Base-by-base conservation (phyloP, 30 jellyfish, hydroid and myxozoan genomes). In the Pelagia noctiluca region DNA sequence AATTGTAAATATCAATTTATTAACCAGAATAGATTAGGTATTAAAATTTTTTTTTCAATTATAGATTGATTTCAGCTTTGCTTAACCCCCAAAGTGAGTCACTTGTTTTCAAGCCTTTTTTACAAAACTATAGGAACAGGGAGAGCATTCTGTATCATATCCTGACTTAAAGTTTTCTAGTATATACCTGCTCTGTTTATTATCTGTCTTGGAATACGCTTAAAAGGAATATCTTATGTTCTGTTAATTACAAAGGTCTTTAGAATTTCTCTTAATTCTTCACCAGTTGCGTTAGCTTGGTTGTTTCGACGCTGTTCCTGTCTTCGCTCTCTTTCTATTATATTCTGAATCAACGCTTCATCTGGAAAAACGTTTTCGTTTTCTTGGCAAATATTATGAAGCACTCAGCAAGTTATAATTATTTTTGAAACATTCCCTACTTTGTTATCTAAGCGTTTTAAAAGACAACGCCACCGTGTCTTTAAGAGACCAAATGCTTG, bases 401-500 rank as follows among this genome's bases (percentile, higher is more conserved):
- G 64, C 0, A 85, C 85, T 53, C 57, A 42, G 16, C 57, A 42
- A 5, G 57, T 42, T 42, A 42, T 42, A 5, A 42, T 42, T 42
- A 16, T 42, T 8, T 42, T 16, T 42, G 57, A 8, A 42, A 42
- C 90, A 65, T 80, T 80, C 1, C 33, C 18, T 65, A 10, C 37
- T 25, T 35, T 42, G 48, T 35, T 62, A 37, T 84, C 90, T 32
- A 84, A 65, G 2, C 62, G 49, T 22, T 84, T 84, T 0, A 83
- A 46, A 2, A 69, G 87, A 52, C 93, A 68, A 42, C 93, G 49
- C 93, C 93, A 83, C 2, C 88, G 80, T 8, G 31, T n/a, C 70
- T 83, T 68, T 26, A 84, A 35, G 42, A 84, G 63, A 13, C 95
- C 90, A 62, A 84, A 84, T 32, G 89, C 95, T 42, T 80, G 32